Base-by-base conservation (phyloP, 2,888 invertebrate genomes). In the Slavum lentiscoides region DNA sequence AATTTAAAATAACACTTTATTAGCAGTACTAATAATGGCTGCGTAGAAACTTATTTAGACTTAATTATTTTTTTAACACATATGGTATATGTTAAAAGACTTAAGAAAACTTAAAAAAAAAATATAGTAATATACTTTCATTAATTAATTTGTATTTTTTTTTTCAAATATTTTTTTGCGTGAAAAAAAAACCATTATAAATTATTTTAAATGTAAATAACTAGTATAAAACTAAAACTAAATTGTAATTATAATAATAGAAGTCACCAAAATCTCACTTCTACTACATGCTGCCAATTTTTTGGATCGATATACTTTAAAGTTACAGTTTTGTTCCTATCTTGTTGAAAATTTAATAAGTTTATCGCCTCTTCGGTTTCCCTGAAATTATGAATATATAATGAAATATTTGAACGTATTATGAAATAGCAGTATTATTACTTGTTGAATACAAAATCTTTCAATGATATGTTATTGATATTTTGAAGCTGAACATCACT, bases 401-500 rank as follows among this genome's bases (percentile, higher is more conserved):
- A 61, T 21, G 5, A 3, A 39, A n/a, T 39, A 7, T 39, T 55
- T 61, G 23, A 61, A 30, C 8, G 37, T 8, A 62, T 62, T 19
- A 2, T 11, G 7, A 43, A 9, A 5, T 1, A 66, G 30, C 23
- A 15, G 9, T 30, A 30, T 21, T 19, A 19, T 39, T 77, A 77
- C 77, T 62, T 77, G 69, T 77, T 59, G 43, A 66, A 66, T 7
- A 7, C 11, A 6, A 23, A 17, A 17, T 75, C n/a, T 75, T 53
- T 62, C 3, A 37, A 1, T 4, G 77, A 19, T 55, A 62, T 72
- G 13, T 80, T 64, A 7, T 23, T n/a, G 7, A 80, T 53, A 23
- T 80, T 43, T 55, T 58, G 70, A 15, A 83, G 53, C 58, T 83
- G 83, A 80, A 70, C 58, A 74, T 83, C 83, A 13, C 82, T 83